These are phyloP conservation scores for Bombus pyrosoma DNA, from an alignment of 1,140 invertebrate species.

Conservation along the genomic window DNA sequence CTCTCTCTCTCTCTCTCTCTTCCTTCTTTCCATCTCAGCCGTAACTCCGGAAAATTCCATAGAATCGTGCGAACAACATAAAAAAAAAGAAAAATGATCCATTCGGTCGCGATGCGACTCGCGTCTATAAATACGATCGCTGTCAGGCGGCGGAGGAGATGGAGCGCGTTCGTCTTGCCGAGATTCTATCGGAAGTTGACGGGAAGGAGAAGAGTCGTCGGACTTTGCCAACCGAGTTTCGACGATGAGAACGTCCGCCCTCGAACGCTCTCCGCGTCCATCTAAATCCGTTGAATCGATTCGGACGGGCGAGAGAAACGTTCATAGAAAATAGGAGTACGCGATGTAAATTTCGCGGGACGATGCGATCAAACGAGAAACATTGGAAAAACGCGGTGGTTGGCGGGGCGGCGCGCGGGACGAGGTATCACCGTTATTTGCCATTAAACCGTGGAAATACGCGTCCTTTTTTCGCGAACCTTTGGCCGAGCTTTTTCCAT, in stretches of 20 bases:
- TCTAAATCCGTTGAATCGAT: neutral
- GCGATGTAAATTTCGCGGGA: slow-evolving; percentile 4
- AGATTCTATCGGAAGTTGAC: too few relatives aligned
- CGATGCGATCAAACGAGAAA: neutral
- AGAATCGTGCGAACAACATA: too few relatives aligned
- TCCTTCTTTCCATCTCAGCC: too few relatives aligned
- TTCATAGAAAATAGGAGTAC: neutral
- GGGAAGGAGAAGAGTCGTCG: neutral
- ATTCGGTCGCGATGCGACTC: too few relatives aligned
- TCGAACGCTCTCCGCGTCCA: neutral
- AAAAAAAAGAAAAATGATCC: too few relatives aligned
- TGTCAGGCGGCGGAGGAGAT: too few relatives aligned
- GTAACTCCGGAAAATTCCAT: too few relatives aligned
- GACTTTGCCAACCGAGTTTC: neutral
- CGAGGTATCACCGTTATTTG: neutral
- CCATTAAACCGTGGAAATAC: neutral
- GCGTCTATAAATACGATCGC: too few relatives aligned
- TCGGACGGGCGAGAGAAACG: neutral
- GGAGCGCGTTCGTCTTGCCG: too few relatives aligned
- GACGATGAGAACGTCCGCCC: neutral
- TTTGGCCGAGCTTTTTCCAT: neutral
- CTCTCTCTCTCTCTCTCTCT: too few relatives aligned
- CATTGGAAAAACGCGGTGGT: neutral
- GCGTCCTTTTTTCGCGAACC: neutral
- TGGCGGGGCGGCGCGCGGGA: neutral